phyloP scores from a whole-genome alignment of 2,888 invertebrate species.

The Anorthoa munda region DNA sequence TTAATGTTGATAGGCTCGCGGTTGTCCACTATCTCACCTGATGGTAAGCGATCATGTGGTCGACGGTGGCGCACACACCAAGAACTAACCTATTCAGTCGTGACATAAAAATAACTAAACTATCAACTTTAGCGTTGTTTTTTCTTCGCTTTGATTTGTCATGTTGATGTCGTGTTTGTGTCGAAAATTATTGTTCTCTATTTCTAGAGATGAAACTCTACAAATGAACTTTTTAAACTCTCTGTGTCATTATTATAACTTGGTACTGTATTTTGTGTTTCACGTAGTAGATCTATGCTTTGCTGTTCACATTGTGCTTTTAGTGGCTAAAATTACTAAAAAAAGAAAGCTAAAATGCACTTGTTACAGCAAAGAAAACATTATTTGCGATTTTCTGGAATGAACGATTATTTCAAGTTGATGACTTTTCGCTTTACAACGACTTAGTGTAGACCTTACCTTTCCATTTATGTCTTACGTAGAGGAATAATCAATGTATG shows the following conservation, averaged over 20 bases:
- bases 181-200: no score
- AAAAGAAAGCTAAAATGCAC: conserved; percentile 23
- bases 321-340: conserved; percentile 30
- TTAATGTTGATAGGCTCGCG: no score
- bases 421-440: conserved; percentile 56
- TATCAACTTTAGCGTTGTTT: no score
- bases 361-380: neutral
- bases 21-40: no score
- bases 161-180: no score
- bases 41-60: no score
- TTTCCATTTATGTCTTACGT: conserved; percentile 35
- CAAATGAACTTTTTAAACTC: no score
- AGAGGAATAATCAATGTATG: conserved; percentile 46
- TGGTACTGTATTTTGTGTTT: conserved; percentile 26
- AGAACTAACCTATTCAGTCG: no score
- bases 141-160: no score
- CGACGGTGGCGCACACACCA: no score
- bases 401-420: neutral
- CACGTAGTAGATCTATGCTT: conserved; percentile 43
- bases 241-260: neutral
- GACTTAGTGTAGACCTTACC: conserved; percentile 44
- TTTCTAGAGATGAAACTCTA: no score
- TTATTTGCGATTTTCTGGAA: conserved; percentile 23
- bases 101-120: no score
- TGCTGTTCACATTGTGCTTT: conserved; percentile 37